Conservation (phyloP, 1,140 invertebrate genomes). For the Drosophila pseudoananassae region DNA sequence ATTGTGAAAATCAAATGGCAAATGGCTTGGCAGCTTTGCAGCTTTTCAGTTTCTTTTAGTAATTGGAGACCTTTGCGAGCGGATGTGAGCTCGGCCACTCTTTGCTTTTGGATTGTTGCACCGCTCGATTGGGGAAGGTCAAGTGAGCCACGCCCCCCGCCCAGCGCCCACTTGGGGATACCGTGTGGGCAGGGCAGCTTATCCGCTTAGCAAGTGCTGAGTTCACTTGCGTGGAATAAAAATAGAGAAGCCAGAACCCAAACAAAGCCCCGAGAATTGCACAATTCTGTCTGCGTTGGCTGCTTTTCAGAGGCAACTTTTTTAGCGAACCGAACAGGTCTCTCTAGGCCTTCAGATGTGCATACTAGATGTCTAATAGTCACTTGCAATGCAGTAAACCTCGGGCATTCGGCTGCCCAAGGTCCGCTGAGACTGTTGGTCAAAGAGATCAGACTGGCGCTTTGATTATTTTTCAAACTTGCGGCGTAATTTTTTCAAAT, state of each 20-base stretch:
- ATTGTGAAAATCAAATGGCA: conserved; percentile 56
- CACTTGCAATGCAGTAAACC: conserved; percentile 26
- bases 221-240: conserved; percentile 65
- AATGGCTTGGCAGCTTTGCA: conserved; percentile 32
- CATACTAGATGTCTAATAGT: conserved; percentile 1
- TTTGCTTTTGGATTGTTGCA: conserved; percentile 23
- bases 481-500: conserved; percentile 19
- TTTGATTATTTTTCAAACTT: conserved; percentile 19
- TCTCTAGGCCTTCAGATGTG: conserved; percentile 37
- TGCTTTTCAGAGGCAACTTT: conserved; percentile 5
- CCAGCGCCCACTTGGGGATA: conserved; percentile 10
- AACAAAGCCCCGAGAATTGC: conserved; percentile 55
- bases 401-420: conserved; percentile 29
- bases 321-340: conserved; percentile 22
- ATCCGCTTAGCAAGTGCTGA: conserved; percentile 78
- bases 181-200: conserved; percentile 59
- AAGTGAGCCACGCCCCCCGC: conserved; percentile 47
- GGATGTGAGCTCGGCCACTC: conserved; percentile 41
- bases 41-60: conserved; percentile 53
- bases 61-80: conserved; percentile 64
- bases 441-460: conserved; percentile 26
- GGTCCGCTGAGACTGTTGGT: conserved; percentile 33
- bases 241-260: conserved; percentile 30
- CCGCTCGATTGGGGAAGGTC: conserved; percentile 55
- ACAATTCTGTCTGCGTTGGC: conserved; percentile 41